Evolutionary conservation across 2,113 vertebrate species (phyloP).

Genomic region (Etheostoma spectabile): DNA sequence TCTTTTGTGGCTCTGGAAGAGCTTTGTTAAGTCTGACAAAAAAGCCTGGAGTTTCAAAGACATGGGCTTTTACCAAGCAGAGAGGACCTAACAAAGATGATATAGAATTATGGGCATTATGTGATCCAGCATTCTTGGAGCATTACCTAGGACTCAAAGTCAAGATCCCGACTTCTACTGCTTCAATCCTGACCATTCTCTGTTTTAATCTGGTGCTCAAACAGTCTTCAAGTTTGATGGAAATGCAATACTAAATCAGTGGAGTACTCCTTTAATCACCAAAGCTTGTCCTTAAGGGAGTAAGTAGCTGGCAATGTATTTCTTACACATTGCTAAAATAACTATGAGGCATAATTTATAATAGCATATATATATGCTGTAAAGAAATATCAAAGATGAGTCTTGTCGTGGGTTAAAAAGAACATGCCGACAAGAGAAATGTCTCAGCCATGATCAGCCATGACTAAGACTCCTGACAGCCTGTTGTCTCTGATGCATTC

Average conservation of each 20-base stretch:
- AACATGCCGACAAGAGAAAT: conserved; percentile 6
- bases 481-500: conserved; percentile 62
- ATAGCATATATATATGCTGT: neutral
- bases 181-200: neutral
- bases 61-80: neutral
- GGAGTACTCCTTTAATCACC: neutral
- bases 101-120: neutral
- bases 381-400: neutral
- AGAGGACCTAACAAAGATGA: neutral
- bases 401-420: neutral
- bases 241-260: too few species aligned
- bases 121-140: neutral
- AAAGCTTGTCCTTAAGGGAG: neutral
- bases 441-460: conserved; percentile 1
- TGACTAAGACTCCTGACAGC: conserved; percentile 40
- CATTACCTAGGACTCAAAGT: neutral
- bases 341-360: neutral
- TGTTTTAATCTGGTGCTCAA: neutral
- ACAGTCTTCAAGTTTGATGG: neutral
- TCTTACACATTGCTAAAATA: neutral
- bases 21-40: neutral
- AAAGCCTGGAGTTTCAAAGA: neutral
- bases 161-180: neutral
- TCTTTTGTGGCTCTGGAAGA: neutral
- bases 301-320: neutral